Conservation (phyloP, 37 sponge, comb jelly and placozoan genomes). For the Halichondria panicea region DNA sequence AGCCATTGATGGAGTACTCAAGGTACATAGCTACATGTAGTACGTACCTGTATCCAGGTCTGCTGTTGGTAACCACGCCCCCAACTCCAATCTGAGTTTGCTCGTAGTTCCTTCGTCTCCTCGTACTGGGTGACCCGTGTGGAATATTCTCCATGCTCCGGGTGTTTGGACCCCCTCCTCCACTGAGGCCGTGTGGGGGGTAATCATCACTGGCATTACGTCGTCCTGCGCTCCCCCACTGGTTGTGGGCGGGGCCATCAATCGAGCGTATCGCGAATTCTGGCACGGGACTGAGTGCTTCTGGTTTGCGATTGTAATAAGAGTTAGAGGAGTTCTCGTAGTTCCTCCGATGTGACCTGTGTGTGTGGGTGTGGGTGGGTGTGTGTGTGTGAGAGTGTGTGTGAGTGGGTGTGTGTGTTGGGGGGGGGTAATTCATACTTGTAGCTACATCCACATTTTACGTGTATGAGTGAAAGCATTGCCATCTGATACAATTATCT, state of each 20-base stretch:
- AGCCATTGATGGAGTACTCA: no score
- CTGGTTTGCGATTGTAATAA: constrained; percentile 15
- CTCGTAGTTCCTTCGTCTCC: constrained; percentile 2
- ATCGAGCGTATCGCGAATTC: constrained; percentile 20
- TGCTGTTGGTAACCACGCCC: background rate
- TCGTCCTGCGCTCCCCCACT: no score
- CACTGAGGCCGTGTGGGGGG: no score
- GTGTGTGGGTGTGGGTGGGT: background rate
- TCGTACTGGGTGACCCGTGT: background rate
- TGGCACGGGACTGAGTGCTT: constrained; percentile 40
- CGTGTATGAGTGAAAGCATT: background rate
- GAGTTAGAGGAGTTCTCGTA: constrained; percentile 13
- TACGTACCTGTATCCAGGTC: background rate
- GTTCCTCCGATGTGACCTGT: background rate
- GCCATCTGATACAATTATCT: background rate
- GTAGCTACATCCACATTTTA: background rate
- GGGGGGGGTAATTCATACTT: no score
- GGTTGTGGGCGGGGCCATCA: no score
- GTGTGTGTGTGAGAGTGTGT: constrained; percentile 3
- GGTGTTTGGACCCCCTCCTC: background rate
- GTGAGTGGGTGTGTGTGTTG: constrained; percentile 3
- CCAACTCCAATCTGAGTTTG: background rate
- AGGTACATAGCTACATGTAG: no score
- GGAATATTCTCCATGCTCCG: constrained; percentile 31
- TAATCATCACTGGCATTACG: no score